These are phyloP conservation scores for Pungitius pungitius DNA, from an alignment of 2,113 vertebrate species.

Conservation along the genomic window DNA sequence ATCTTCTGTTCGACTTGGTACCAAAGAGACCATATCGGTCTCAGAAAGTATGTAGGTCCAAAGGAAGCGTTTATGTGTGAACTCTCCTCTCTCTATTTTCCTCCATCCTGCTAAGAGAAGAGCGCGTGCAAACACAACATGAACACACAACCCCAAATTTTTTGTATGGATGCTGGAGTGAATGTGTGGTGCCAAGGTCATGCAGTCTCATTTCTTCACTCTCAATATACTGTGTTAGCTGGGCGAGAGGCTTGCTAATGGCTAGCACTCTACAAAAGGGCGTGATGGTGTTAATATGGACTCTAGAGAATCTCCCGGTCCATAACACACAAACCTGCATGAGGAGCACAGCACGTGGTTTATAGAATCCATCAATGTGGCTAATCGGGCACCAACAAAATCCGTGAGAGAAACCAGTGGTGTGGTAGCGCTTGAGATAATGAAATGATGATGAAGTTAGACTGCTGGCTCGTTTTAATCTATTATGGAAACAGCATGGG, in stretches of 20 bases:
- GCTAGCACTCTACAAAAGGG: slow-evolving; percentile 66
- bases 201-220: slow-evolving; percentile 66
- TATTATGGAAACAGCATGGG: slow-evolving; percentile 32
- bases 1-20: slow-evolving; percentile 52
- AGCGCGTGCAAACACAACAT: slow-evolving; percentile 34
- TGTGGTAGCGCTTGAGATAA: slow-evolving; percentile 36
- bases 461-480: slow-evolving; percentile 41
- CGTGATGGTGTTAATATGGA: slow-evolving; percentile 64
- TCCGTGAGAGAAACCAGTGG: slow-evolving; percentile 56
- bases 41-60: slow-evolving; percentile 48
- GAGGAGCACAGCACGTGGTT: slow-evolving; percentile 69
- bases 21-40: slow-evolving; percentile 42
- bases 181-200: slow-evolving; percentile 72
- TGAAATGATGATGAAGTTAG: slow-evolving; percentile 46
- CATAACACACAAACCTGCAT: slow-evolving; percentile 57
- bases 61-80: slow-evolving; percentile 75
- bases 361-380: slow-evolving; percentile 75
- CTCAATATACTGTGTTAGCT: slow-evolving; percentile 73
- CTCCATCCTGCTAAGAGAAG: slow-evolving; percentile 45
- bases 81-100: slow-evolving; percentile 34
- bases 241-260: slow-evolving; percentile 79
- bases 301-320: slow-evolving; percentile 66
- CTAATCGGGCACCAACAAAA: slow-evolving; percentile 69
- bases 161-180: slow-evolving; percentile 52
- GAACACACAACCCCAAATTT: slow-evolving; percentile 28